A percentile compares a stretch with the other conserved stretches of the same genome.
These are phyloP conservation scores for Whitmania pigra DNA, from an alignment of 1,140 invertebrate species.

Conservation along the genomic window DNA sequence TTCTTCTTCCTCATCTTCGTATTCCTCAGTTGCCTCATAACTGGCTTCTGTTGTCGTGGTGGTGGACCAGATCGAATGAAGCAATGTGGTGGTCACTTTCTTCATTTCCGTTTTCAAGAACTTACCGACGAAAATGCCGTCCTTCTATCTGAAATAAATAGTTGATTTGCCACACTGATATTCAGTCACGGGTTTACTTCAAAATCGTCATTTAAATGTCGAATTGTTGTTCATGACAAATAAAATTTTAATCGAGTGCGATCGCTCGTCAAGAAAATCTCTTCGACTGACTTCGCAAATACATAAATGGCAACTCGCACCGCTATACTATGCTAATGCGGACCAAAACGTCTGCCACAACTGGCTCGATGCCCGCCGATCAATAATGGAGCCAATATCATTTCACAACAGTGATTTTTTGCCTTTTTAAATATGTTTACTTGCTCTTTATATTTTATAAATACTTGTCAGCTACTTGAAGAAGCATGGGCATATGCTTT, in stretches of 20 bases:
- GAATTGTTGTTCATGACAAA: too few relatives aligned
- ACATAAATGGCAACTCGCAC: too few relatives aligned
- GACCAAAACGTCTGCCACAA: too few relatives aligned
- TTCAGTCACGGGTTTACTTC: background rate
- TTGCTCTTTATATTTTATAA: too few relatives aligned
- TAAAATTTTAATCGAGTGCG: too few relatives aligned
- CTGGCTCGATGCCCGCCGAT: too few relatives aligned
- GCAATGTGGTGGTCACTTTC: background rate
- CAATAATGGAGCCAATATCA: too few relatives aligned
- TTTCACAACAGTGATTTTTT: too few relatives aligned
- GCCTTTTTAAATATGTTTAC: too few relatives aligned
- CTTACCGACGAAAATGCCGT: background rate
- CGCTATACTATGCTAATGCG: too few relatives aligned
- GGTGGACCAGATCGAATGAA: background rate
- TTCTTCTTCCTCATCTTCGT: conserved; percentile 2
- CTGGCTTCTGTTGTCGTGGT: background rate
- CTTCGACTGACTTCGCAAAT: too few relatives aligned
- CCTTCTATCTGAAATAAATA: conserved; percentile 3
- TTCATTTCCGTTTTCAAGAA: background rate
- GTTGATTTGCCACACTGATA: background rate
- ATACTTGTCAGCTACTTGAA: background rate
- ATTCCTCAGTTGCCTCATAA: background rate
- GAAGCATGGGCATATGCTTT: background rate
- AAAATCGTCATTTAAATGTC: background rate
- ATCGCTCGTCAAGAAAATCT: too few relatives aligned